Conservation (phyloP, 2,113 vertebrate genomes). For the Cichladusa arquata region DNA sequence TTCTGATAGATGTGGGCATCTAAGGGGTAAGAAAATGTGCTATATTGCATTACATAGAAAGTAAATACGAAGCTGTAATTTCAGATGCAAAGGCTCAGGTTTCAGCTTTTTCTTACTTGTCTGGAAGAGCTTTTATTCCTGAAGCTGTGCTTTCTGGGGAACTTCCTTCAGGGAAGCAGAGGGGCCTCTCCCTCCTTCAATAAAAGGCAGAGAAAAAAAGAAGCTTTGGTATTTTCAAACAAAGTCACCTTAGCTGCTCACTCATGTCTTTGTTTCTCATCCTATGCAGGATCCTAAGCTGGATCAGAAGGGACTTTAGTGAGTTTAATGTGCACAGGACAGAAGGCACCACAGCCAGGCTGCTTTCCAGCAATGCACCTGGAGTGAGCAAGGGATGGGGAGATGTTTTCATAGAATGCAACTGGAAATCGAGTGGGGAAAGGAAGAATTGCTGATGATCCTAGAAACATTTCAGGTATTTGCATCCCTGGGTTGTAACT, state of each 20-base stretch:
- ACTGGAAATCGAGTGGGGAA: accelerated
- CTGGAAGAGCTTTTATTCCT: background rate
- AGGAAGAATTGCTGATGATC: background rate
- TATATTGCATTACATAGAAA: background rate
- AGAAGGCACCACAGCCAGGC: background rate
- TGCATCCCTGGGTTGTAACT: accelerated
- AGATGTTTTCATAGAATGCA: background rate
- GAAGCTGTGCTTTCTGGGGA: background rate
- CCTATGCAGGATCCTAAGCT: background rate
- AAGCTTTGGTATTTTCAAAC: background rate
- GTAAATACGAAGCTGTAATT: background rate
- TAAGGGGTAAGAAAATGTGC: background rate
- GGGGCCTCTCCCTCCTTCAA: background rate
- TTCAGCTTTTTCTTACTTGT: background rate
- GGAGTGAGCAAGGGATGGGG: background rate
- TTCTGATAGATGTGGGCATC: background rate
- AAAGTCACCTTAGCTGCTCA: background rate
- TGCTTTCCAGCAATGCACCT: background rate
- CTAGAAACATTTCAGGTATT: background rate
- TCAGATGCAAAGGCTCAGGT: background rate
- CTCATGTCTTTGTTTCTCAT: background rate
- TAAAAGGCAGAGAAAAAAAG: background rate
- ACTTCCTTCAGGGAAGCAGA: background rate
- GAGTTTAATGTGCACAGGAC: background rate
- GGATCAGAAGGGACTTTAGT: background rate